These are phyloP conservation scores for Gracilinanus agilis DNA, from an alignment of 2,113 vertebrate species.

Conservation along the genomic window DNA sequence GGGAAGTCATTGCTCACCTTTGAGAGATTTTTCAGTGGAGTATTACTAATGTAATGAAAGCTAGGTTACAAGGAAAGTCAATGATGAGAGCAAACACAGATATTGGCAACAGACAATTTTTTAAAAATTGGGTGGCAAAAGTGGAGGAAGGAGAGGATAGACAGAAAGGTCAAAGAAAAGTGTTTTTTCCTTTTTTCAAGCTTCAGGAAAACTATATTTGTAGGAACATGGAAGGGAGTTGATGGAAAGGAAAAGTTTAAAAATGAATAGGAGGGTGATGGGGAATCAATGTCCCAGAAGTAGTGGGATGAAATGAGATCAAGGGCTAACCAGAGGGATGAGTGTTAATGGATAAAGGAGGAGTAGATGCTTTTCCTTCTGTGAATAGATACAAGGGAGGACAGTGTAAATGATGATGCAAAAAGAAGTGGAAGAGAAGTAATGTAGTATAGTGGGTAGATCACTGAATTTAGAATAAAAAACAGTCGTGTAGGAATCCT, in stretches of 20 bases:
- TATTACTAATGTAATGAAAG: neutral
- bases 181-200: neutral
- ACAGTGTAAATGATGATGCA: neutral
- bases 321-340: neutral
- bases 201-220: neutral
- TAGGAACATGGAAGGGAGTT: neutral
- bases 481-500: neutral
- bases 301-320: neutral
- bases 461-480: neutral
- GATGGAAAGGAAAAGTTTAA: neutral
- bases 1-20: neutral
- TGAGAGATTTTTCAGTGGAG: neutral
- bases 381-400: neutral
- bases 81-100: neutral
- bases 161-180: neutral
- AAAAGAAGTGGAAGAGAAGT: neutral
- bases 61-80: neutral
- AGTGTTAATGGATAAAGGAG: neutral
- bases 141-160: neutral
- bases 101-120: neutral
- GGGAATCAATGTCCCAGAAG: neutral
- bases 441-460: neutral
- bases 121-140: neutral
- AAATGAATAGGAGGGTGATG: neutral
- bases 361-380: neutral